Percentiles rank a stretch among this genome's conserved stretches.
phyloP scores from a whole-genome alignment of 2,888 invertebrate species.

The Pilophorus perplexus region DNA sequence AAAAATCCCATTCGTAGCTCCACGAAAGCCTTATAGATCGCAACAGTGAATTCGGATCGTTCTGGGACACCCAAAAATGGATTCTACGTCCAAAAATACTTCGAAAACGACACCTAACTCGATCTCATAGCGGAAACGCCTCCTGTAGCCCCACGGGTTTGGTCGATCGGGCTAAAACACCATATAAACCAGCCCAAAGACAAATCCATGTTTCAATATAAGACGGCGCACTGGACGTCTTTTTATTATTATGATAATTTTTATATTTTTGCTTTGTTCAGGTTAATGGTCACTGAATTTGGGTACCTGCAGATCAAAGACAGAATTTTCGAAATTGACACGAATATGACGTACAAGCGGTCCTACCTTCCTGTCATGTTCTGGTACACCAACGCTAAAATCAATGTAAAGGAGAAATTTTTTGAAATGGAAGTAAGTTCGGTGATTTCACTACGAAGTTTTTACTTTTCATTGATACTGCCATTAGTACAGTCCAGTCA shows the following conservation, averaged over 20 bases:
- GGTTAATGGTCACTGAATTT: slow-evolving; percentile 46
- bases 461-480: background rate
- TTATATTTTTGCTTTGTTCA: slow-evolving; percentile 6
- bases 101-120: too few species aligned
- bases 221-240: background rate
- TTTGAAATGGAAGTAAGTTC: slow-evolving; percentile 42
- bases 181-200: too few species aligned
- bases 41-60: too few species aligned
- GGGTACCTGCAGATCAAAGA: slow-evolving; percentile 41
- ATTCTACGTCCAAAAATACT: too few species aligned
- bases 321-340: slow-evolving; percentile 42
- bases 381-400: slow-evolving; percentile 47
- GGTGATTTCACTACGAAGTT: background rate
- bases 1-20: too few species aligned
- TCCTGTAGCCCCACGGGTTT: too few species aligned
- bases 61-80: too few species aligned
- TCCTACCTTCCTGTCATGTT: slow-evolving; percentile 48
- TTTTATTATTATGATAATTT: background rate
- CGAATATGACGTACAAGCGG: slow-evolving; percentile 49
- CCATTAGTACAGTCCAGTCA: too few species aligned
- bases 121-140: too few species aligned
- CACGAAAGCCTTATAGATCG: too few species aligned
- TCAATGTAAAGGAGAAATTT: slow-evolving; percentile 41
- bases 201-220: too few species aligned
- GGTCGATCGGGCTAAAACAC: too few species aligned